These are phyloP conservation scores for Dromius quadrimaculatus DNA, from an alignment of 2,888 invertebrate species.

Conservation along the genomic window DNA sequence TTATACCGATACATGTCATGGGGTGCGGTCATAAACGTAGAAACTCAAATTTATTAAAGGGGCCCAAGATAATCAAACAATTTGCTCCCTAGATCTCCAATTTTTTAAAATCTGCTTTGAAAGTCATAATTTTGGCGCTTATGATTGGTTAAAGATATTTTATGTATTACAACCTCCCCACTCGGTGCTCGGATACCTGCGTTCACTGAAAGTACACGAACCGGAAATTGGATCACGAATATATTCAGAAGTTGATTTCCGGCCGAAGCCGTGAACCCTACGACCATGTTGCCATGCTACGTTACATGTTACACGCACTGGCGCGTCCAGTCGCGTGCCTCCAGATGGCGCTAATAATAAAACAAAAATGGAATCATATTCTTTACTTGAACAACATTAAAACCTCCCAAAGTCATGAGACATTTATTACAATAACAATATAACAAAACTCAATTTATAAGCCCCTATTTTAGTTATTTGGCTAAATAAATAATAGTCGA, in stretches of 20 bases:
- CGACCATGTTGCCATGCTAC: constrained; percentile 27
- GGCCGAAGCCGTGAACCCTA: constrained; percentile 43
- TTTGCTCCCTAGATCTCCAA: too few species aligned
- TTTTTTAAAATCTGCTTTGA: too few species aligned
- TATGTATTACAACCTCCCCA: neutral
- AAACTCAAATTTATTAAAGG: neutral
- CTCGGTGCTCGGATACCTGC: constrained; percentile 31
- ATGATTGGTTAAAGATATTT: neutral
- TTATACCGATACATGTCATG: constrained; percentile 31
- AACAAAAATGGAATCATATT: too few species aligned
- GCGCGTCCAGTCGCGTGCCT: neutral
- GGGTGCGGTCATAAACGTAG: neutral
- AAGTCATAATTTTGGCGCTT: neutral
- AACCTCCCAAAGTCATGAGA: too few species aligned
- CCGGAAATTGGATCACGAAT: constrained; percentile 53
- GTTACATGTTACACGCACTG: constrained; percentile 29
- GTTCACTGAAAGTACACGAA: constrained; percentile 51
- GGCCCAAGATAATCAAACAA: too few species aligned
- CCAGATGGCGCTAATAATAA: neutral
- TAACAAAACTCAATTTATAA: too few species aligned
- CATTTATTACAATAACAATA: too few species aligned
- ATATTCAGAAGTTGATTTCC: constrained; percentile 53
- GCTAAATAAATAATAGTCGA: too few species aligned
- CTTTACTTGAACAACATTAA: too few species aligned
- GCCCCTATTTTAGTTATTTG: too few species aligned